Percentiles rank a stretch among this genome's conserved stretches.
phyloP scores from a whole-genome alignment of 2,797 vertebrate genomes.

The Urophycis tenuis region DNA sequence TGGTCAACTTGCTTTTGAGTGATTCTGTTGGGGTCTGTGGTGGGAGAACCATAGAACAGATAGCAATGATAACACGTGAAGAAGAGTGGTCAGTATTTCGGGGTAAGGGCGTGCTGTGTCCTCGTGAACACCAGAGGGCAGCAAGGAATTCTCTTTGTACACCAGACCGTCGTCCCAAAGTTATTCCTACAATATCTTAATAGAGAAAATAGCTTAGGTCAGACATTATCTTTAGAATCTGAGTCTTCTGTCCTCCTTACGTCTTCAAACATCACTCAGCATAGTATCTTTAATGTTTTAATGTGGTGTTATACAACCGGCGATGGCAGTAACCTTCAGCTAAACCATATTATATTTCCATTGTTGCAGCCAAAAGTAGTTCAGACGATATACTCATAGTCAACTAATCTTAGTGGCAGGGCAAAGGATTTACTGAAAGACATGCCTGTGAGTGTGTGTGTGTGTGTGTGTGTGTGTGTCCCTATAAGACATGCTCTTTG shows the following conservation, averaged over 20 bases:
- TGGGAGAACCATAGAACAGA: not conserved
- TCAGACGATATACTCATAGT: constrained; percentile 25
- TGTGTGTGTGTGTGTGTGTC: not conserved
- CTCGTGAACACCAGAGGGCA: constrained; percentile 64
- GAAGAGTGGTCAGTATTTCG: not conserved
- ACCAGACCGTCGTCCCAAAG: not conserved
- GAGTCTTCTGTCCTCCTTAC: not conserved
- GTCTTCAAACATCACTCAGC: not conserved
- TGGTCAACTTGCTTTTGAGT: not conserved
- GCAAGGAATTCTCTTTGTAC: constrained; percentile 47
- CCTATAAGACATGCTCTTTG: constrained; percentile 40
- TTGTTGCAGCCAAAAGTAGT: constrained; percentile 7
- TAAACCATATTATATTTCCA: constrained; percentile 1
- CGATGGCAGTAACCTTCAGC: not conserved
- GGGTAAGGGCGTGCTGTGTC: not conserved
- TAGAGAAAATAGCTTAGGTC: not conserved
- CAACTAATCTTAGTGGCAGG: not conserved
- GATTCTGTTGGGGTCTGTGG: not conserved
- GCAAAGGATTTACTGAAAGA: not conserved
- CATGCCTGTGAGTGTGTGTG: constrained; percentile 26
- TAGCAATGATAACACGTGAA: not conserved
- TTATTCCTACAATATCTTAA: not conserved
- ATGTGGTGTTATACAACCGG: not conserved
- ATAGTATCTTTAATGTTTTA: not conserved
- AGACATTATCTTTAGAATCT: not conserved